These are phyloP conservation scores for Asteroscopus sphinx DNA, from an alignment of 2,888 invertebrate genomes.

Conservation along the genomic window DNA sequence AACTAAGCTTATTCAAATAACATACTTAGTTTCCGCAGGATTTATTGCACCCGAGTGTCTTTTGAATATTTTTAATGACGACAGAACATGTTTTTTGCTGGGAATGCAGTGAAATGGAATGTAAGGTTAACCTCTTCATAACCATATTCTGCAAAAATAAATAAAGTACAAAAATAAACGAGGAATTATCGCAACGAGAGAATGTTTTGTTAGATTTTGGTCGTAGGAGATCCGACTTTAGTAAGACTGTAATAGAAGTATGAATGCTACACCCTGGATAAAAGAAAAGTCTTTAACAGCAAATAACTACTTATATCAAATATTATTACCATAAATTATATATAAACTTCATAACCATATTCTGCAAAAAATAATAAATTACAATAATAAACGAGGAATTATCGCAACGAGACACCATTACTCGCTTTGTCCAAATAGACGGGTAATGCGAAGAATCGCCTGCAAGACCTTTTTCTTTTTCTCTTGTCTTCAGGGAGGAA, in stretches of 20 bases:
- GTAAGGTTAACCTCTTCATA: slow-evolving; percentile 42
- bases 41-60: too few species aligned
- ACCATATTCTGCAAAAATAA: slow-evolving; percentile 35
- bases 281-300: too few species aligned
- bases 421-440: slow-evolving; percentile 71
- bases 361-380: slow-evolving; percentile 36
- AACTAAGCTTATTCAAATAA: too few species aligned
- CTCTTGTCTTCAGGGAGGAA: slow-evolving; percentile 80
- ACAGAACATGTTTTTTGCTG: too few species aligned
- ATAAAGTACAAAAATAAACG: slow-evolving; percentile 4
- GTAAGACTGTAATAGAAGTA: too few species aligned
- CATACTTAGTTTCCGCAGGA: too few species aligned
- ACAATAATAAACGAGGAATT: slow-evolving; percentile 9
- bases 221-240: too few species aligned
- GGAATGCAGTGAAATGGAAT: too few species aligned
- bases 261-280: too few species aligned
- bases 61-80: too few species aligned
- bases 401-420: slow-evolving; percentile 71
- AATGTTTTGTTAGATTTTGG: too few species aligned
- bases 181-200: slow-evolving; percentile 65
- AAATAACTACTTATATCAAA: too few species aligned
- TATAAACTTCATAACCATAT: slow-evolving; percentile 40
- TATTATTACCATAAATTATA: slow-evolving; percentile 51
- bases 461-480: slow-evolving; percentile 60
- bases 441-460: slow-evolving; percentile 74